Evolutionary conservation across 2,113 vertebrate species (phyloP).

Genomic region (Varanus komodoensis): DNA sequence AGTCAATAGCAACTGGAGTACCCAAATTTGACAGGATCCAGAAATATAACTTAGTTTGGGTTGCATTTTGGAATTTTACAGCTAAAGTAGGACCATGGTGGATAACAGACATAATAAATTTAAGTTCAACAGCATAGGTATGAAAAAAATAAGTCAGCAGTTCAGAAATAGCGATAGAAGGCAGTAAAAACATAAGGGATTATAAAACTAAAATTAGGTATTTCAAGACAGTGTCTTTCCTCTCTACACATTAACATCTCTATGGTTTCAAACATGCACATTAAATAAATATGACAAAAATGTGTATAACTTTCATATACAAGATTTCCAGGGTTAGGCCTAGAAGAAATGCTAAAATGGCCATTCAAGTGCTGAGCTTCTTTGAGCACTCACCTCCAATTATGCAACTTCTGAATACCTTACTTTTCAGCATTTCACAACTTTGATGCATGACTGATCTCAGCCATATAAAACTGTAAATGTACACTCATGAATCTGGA

Average conservation of each 20-base stretch:
- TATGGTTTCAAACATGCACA: neutral
- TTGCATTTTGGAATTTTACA: slow-evolving; percentile 41
- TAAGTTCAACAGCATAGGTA: slow-evolving; percentile 31
- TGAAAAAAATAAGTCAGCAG: no score
- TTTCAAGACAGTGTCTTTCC: neutral
- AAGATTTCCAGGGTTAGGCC: no score
- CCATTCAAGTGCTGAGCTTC: no score
- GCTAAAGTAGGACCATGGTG: slow-evolving; percentile 26
- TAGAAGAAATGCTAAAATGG: no score
- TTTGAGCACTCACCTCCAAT: no score
- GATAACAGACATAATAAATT: neutral
- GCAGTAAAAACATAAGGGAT: neutral
- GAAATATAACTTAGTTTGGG: slow-evolving; percentile 9
- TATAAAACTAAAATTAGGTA: neutral
- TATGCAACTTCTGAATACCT: no score
- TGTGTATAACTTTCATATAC: neutral
- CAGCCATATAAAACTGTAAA: no score
- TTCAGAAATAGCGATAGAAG: neutral
- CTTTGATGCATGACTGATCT: no score
- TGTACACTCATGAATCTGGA: no score
- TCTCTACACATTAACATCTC: neutral
- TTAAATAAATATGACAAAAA: neutral
- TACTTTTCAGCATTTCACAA: no score
- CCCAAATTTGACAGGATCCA: slow-evolving; percentile 36
- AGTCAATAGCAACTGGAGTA: slow-evolving; percentile 43